Evolutionary conservation across 2,113 vertebrate genomes (phyloP).

Genomic region (Lates calcarifer): DNA sequence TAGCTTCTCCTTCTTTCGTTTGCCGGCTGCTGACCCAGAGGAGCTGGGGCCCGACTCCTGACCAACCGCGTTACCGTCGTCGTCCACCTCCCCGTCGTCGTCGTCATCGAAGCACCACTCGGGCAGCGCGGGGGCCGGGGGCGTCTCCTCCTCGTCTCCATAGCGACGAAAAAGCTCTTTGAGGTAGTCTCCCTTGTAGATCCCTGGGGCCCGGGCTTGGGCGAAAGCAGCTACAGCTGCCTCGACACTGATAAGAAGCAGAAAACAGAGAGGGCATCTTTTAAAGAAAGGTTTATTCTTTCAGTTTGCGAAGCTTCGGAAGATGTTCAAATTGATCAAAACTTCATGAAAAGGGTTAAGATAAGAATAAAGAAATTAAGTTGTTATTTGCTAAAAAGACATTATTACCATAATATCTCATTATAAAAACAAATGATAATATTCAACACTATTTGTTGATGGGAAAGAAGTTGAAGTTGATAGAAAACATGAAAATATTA

Average conservation of each 20-base stretch:
- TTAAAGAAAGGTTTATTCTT: not conserved
- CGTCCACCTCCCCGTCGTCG: conserved; percentile 88
- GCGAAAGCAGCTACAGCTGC: conserved; percentile 95
- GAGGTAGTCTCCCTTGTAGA: conserved; percentile 98
- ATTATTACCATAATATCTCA: not conserved
- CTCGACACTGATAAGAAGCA: conserved; percentile 87
- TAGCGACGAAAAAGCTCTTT: conserved; percentile 98
- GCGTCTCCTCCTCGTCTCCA: conserved; percentile 93
- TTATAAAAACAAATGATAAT: not conserved
- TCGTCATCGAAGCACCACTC: conserved; percentile 98
- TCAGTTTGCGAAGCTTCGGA: not conserved
- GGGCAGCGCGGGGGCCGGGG: conserved; percentile 90
- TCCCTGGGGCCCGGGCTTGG: conserved; percentile 94
- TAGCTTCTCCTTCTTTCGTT: conserved; percentile 94
- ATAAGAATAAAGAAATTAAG: not conserved
- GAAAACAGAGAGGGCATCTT: not conserved
- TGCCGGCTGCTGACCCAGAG: conserved; percentile 88
- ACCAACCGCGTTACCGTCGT: conserved; percentile 86
- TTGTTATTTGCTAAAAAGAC: too few species aligned
- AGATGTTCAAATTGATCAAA: not conserved
- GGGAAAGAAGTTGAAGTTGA: too few species aligned
- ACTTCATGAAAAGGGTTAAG: not conserved
- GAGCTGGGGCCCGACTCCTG: conserved; percentile 94
- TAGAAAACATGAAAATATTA: not conserved
- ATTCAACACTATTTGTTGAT: too few species aligned